Base-by-base conservation (phyloP, 2,113 vertebrate genomes). In the Oplegnathus fasciatus region DNA sequence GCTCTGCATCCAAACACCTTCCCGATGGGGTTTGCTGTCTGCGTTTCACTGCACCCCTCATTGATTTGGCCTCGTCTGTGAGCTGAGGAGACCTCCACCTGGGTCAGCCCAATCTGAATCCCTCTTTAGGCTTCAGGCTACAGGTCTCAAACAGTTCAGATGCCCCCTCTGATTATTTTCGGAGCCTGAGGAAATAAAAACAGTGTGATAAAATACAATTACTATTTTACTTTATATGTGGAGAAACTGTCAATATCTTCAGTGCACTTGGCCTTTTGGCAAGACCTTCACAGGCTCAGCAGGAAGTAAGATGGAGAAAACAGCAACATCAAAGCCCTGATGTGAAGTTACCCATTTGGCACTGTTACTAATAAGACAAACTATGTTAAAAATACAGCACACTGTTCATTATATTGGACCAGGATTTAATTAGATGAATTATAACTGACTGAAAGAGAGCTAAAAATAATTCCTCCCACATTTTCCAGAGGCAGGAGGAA, bases 21-120 rank as follows among this genome's bases (percentile, higher is more conserved):
- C 86, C 82, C 74, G 0, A 5, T 57, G 83, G 82, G 86, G 32
- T 75, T 77, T 80, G 74, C 87, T 91, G 84, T 91, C 89, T 86
- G 85, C 86, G 80, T 86, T 82, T 87, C 80, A 79, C 86, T 78
- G 67, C 83, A 86, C 46, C 75, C 71, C 75, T 93, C 83, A 94
- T 92, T 91, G 93, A 93, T 93, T 90, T 83, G 69, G 62, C 78
- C 78, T 87, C 42, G 74, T 84, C 85, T 83, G 67, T 76, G 89
- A 86, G 86, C 75, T 69, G 81, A 83, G 69, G 81, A 85, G 86
- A 82, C 81, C 89, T 87, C 89, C 76, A 82, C 78, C 79, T 89
- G 82, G 87, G 75, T 86, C 87, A 78, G 52, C 55, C 80, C 82
- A 79, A 88, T 87, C 81, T 68, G 67, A 89, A 86, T 82, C 83